Percentiles rank a stretch among this genome's conserved stretches.
Evolutionary conservation across 2,113 vertebrate genomes (phyloP).

Genomic region (Esox niger): DNA sequence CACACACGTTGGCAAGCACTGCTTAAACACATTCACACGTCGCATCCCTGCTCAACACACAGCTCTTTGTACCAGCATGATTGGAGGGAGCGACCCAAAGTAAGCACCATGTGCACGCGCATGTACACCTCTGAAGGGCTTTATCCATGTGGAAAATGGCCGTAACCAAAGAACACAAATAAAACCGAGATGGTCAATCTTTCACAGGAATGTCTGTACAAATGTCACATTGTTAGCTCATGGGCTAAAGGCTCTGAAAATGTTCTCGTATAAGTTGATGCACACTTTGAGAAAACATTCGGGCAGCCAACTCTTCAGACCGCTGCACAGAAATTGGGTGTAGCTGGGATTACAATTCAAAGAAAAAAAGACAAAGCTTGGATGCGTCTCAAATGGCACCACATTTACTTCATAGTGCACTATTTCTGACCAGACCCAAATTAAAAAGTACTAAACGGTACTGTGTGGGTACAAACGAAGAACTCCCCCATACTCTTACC

Average conservation of each 20-base stretch:
- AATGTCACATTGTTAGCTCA: background rate
- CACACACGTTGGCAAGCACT: constrained; percentile 50
- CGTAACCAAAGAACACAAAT: constrained; percentile 34
- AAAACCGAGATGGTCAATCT: constrained; percentile 1
- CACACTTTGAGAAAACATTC: constrained; percentile 53
- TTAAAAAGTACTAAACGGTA: too few species aligned
- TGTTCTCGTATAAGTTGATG: constrained; percentile 40
- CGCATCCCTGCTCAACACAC: constrained; percentile 67
- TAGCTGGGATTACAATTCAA: background rate
- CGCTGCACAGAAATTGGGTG: constrained; percentile 20
- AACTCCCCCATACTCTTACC: too few species aligned
- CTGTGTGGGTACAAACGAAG: too few species aligned
- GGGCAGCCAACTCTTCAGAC: constrained; percentile 49
- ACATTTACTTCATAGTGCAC: too few species aligned
- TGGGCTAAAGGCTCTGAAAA: constrained; percentile 3
- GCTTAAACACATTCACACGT: constrained; percentile 68
- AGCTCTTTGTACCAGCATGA: constrained; percentile 68
- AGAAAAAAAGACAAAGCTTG: too few species aligned
- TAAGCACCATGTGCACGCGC: background rate
- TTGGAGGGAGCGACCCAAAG: constrained; percentile 41
- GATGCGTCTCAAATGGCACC: too few species aligned
- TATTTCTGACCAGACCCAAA: too few species aligned
- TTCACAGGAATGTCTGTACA: constrained; percentile 2
- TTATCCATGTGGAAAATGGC: constrained; percentile 58
- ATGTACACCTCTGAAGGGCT: constrained; percentile 37